Evolutionary conservation across 2,888 invertebrate species (phyloP).

Genomic region (Ecdyonurus torrentis): DNA sequence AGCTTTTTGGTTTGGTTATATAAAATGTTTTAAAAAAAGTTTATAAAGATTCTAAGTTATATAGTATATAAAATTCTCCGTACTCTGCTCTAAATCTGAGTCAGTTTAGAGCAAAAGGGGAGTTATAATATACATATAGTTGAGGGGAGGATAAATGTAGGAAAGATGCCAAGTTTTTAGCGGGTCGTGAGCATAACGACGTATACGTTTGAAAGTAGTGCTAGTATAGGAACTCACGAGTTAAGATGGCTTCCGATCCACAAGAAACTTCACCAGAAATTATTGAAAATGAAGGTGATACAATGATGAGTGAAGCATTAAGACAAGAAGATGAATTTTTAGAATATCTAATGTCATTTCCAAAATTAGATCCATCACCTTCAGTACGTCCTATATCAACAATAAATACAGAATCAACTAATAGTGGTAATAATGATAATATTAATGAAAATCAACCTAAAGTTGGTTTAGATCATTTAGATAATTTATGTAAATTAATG

Average conservation of each 20-base stretch:
- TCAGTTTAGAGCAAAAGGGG: background rate
- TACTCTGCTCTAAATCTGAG: slow-evolving; percentile 2
- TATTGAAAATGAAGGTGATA: background rate
- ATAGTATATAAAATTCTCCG: no score
- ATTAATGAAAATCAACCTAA: slow-evolving; percentile 17
- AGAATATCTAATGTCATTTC: slow-evolving; percentile 28
- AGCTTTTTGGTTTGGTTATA: no score
- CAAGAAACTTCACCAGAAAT: background rate
- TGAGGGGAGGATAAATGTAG: no score
- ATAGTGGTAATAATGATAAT: no score
- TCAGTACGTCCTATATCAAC: background rate
- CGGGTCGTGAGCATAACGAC: no score
- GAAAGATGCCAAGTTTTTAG: no score
- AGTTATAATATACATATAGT: background rate
- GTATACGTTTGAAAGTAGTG: background rate
- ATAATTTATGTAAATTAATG: slow-evolving; percentile 56
- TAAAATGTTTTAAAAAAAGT: no score
- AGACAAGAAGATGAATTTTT: slow-evolving; percentile 28
- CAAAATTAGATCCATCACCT: slow-evolving; percentile 11
- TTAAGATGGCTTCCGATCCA: background rate
- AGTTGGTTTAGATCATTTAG: slow-evolving; percentile 57
- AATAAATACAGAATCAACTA: no score
- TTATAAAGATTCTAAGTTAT: no score
- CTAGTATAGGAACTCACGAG: background rate
- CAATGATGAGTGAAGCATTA: slow-evolving; percentile 11